Evolutionary conservation across 2,113 vertebrate genomes (phyloP).

Genomic region (Trochalopteron elliotii): DNA sequence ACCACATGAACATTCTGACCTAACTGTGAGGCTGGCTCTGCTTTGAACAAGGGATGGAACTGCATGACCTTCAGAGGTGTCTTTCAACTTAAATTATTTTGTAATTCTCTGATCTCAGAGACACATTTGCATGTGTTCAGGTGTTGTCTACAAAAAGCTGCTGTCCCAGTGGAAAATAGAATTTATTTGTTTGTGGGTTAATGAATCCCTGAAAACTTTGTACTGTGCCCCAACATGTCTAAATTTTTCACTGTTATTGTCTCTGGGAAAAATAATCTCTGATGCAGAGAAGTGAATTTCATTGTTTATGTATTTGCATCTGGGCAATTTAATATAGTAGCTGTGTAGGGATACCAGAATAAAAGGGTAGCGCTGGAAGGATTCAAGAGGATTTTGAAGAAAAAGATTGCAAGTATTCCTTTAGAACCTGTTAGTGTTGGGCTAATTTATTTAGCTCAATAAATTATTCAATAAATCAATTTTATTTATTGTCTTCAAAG

Average conservation of each 20-base stretch:
- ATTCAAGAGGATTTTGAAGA: neutral
- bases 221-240: neutral
- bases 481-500: neutral
- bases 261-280: neutral
- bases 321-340: neutral
- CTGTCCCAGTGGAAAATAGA: neutral
- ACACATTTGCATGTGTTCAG: neutral
- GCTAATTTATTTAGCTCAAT: neutral
- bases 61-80: conserved; percentile 6
- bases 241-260: neutral
- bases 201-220: neutral
- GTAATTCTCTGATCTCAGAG: neutral
- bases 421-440: neutral
- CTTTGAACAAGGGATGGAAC: neutral
- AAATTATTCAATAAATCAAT: neutral
- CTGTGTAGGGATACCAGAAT: neutral
- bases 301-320: neutral
- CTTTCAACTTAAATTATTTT: conserved; percentile 7
- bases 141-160: neutral
- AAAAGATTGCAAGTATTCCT: neutral
- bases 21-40: neutral
- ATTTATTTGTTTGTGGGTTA: neutral
- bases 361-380: neutral
- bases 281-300: neutral
- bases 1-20: neutral